phyloP scores from a whole-genome alignment of 2,888 invertebrate species.

The Sarcophaga caerulescens region DNA sequence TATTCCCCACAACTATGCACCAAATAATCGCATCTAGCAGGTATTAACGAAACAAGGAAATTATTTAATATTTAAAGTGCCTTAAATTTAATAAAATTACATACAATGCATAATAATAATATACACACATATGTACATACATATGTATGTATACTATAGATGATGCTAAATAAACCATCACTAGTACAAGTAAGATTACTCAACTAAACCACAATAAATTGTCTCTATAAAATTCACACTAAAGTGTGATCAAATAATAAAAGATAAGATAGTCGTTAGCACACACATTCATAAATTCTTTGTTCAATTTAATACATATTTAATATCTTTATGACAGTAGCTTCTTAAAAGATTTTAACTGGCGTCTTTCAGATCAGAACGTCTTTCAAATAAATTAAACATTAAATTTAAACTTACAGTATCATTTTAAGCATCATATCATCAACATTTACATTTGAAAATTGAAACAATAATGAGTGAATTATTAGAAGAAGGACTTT shows the following conservation, averaged over 20 bases:
- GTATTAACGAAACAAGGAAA: no score
- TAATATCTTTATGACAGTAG: conserved; percentile 44
- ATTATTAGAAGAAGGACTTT: conserved; percentile 48
- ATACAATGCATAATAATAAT: no score
- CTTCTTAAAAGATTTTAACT: conserved; percentile 22
- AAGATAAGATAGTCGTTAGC: background rate
- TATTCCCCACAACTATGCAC: no score
- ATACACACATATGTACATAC: no score
- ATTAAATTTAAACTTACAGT: conserved; percentile 47
- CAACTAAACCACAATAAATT: conserved; percentile 3
- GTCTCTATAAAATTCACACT: conserved; percentile 24
- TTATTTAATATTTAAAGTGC: no score
- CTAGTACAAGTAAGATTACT: no score
- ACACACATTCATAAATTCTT: background rate
- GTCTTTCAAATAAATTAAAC: conserved; percentile 27
- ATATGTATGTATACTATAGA: no score
- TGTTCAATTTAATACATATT: background rate
- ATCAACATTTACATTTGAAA: conserved; percentile 38
- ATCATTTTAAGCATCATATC: conserved; percentile 17
- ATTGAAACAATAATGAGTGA: conserved; percentile 50
- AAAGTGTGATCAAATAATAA: conserved; percentile 32
- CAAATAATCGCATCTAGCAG: no score
- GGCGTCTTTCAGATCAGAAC: background rate
- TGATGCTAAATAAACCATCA: no score
- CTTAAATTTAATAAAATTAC: no score